Base-by-base conservation (phyloP, 2,888 invertebrate genomes). In the Hemithea aestivaria region DNA sequence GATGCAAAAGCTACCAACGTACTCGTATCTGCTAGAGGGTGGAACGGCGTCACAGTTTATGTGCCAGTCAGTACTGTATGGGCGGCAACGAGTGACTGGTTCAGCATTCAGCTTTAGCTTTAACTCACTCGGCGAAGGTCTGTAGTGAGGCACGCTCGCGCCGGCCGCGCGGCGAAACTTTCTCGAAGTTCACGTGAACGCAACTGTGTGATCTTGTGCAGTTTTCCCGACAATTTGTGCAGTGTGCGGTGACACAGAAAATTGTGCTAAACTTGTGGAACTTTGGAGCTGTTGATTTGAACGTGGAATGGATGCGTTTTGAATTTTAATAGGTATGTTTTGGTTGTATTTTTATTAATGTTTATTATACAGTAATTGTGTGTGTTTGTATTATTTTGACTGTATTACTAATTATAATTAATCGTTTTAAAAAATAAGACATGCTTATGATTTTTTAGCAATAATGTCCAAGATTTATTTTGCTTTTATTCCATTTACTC, bases 151-250 rank as follows among this genome's bases (percentile, higher is more conserved):
- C 43, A 49, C 49, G 28, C 10, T 12, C 22, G 27, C 38, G 40
- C 30, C 21, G 33, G 39, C 20, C 21, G 16, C 16, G 10, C 6
- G 1, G n/a, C 34, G 22, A 49, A 52, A 52, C 49, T 52, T 52
- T 52, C 9, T 10, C 40, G 40, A 45, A 45, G 34, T 40, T 23
- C 8, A 8, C 34, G 38, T 37, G 43, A 34, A 28, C 31, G 28
- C 10, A 11, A 21, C 30, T 16, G 38, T 36, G 29, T 11, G 11
- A 43, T 33, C 37, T 48, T 40, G 45, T 41, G 38, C 39, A 26
- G 33, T 42, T 40, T n/a, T 22, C 6, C 33, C 6, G 22, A 36
- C 62, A 63, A 70, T 68, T 67, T 70, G 69, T 71, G 66, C 47
- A 56, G 65, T 62, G 66, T 62, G 35, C 59, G 57, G 50, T 53